Base-by-base conservation (phyloP, 2,797 vertebrate species). In the Danio kyathit region DNA sequence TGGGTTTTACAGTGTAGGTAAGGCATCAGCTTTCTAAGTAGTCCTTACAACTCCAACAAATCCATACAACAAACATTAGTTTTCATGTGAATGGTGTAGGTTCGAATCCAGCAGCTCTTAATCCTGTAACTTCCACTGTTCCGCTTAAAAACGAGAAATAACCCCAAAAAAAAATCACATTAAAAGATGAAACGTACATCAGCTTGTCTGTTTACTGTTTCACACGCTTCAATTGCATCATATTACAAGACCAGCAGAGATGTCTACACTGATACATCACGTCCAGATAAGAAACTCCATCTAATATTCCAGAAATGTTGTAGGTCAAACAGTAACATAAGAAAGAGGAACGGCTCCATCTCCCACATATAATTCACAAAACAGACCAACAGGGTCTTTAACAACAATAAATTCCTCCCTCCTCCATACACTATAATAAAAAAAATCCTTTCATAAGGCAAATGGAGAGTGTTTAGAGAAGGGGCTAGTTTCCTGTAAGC, bases 401-500 rank as follows among this genome's bases (percentile, higher is more conserved):
- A 56, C 44, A 46, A 57, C 40, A 46, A 76, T 54, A 41, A 21
- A 76, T 11, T 65, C 49, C 13, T 54, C 13, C 60, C 17, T 29
- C 38, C 48, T 70, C 65, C 17, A 48, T 48, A 69, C 29, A 29
- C 29, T 51, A 70, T 7, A 60, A 76, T 38, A 57, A 70, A 59
- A 59, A 59, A 59, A 56, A 38, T 1, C 43, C 12, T 49, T 79
- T 70, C 64, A 70, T 44, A 1, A 69, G 44, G 64, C 43, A 78
- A 78, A 79, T 79, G 65, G 29, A 41, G 56, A 60, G 66, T 70
- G 44, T 78, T 78, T 59, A 46, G 21, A 78, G 41, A 54, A 59
- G 52, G 29, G 54, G 21, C 44, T 77, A 29, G 74, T 57, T 84
- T 84, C 74, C 82, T 75, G 69, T 52, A 66, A 84, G 74, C 38